These are phyloP conservation scores for Caenorhabditis drosophilae DNA, from an alignment of 2,888 invertebrate species.

Conservation along the genomic window DNA sequence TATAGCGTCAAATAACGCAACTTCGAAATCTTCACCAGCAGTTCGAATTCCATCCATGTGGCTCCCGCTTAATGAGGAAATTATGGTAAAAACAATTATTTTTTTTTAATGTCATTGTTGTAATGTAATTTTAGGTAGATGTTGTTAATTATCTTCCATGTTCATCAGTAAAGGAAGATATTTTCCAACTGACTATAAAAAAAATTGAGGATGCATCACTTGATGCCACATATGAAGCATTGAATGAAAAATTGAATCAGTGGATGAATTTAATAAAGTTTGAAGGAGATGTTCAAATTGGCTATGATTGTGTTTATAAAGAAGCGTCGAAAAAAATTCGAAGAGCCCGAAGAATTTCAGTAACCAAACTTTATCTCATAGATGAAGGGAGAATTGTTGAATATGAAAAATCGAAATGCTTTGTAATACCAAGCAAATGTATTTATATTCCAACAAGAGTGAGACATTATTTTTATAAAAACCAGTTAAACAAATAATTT, in stretches of 20 bases:
- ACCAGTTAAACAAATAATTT: neutral
- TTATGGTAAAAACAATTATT: neutral
- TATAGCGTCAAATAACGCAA: no score
- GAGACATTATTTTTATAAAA: neutral
- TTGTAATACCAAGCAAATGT: constrained; percentile 21
- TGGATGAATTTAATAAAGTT: constrained; percentile 16
- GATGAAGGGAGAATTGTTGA: constrained; percentile 14
- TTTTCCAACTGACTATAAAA: constrained; percentile 19
- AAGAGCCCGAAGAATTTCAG: constrained; percentile 18
- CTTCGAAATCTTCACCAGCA: neutral
- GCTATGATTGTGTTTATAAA: constrained; percentile 19
- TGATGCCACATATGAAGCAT: constrained; percentile 7
- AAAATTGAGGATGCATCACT: constrained; percentile 5
- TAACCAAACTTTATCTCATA: constrained; percentile 15
- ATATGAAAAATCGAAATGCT: constrained; percentile 17
- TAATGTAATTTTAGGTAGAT: constrained; percentile 9
- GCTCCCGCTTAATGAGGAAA: constrained; percentile 3
- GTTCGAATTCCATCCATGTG: constrained; percentile 12
- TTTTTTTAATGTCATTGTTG: neutral
- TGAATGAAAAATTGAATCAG: constrained; percentile 19
- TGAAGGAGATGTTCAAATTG: constrained; percentile 19
- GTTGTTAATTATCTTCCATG: constrained; percentile 32
- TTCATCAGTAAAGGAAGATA: constrained; percentile 8
- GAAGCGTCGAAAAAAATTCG: neutral
- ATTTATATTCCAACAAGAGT: constrained; percentile 18